Conservation (phyloP, 2,888 invertebrate genomes). For the Clitarchus hookeri region DNA sequence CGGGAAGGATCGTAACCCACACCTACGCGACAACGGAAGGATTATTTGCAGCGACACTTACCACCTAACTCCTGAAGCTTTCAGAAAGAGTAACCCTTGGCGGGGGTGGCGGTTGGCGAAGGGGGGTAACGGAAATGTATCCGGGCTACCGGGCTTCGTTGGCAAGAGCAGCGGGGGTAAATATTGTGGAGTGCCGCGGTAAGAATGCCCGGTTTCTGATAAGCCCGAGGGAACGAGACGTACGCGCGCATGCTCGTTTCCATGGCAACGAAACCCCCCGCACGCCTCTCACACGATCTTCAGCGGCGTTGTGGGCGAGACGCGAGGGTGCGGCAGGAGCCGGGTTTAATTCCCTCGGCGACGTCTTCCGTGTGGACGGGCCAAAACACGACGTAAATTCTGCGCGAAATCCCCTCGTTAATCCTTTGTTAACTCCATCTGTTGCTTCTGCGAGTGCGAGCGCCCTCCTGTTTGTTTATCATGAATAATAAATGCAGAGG, state of each 20-base stretch:
- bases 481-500: conserved; percentile 33
- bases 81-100: background rate
- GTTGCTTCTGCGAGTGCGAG: conserved; percentile 34
- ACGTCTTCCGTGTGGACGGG: conserved; percentile 16
- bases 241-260: background rate
- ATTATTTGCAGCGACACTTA: background rate
- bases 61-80: background rate
- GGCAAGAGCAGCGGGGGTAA: background rate
- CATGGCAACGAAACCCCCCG: background rate
- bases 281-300: background rate
- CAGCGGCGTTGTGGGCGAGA: background rate
- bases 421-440: conserved; percentile 40
- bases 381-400: conserved; percentile 36
- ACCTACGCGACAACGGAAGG: background rate
- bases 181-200: conserved; percentile 5
- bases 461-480: conserved; percentile 33
- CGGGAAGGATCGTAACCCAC: background rate
- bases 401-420: conserved; percentile 36
- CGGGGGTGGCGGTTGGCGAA: background rate
- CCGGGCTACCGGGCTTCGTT: background rate
- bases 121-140: background rate
- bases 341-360: conserved; percentile 4
- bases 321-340: background rate
- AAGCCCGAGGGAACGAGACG: conserved; percentile 2
- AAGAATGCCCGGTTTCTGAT: conserved; percentile 17